Percentiles rank a stretch among this genome's conserved stretches.
Evolutionary conservation across 2,888 invertebrate species (phyloP).

Genomic region (Venusia cambrica): DNA sequence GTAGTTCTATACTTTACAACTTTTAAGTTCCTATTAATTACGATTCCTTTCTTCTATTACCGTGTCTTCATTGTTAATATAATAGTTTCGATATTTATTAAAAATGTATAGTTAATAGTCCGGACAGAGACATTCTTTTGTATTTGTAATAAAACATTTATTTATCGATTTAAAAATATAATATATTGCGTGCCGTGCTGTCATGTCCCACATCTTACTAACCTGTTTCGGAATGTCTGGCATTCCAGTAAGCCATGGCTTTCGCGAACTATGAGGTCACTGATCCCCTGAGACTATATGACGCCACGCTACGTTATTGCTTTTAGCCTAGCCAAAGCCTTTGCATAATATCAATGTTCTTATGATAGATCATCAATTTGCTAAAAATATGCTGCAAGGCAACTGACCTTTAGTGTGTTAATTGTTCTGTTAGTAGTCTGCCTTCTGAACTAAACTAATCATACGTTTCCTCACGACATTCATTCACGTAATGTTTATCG

Average conservation of each 20-base stretch:
- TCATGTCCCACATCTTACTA: slow-evolving; percentile 27
- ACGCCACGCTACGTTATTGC: slow-evolving; percentile 44
- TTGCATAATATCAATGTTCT: slow-evolving; percentile 22
- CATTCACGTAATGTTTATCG: slow-evolving; percentile 15
- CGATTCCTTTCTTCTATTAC: too few relatives aligned
- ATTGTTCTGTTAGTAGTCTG: slow-evolving; percentile 9
- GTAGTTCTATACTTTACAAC: too few relatives aligned
- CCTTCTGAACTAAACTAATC: slow-evolving; percentile 2
- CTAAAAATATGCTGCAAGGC: too few relatives aligned
- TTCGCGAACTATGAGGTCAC: slow-evolving; percentile 52
- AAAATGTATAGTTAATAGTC: too few relatives aligned
- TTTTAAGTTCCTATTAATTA: too few relatives aligned
- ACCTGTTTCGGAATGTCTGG: slow-evolving; percentile 24
- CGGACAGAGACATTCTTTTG: too few relatives aligned
- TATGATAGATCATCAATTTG: too few relatives aligned
- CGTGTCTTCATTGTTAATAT: too few relatives aligned
- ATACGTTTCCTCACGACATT: slow-evolving; percentile 9
- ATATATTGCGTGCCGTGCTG: slow-evolving; percentile 7
- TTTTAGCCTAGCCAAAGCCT: slow-evolving; percentile 30
- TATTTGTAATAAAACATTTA: too few relatives aligned
- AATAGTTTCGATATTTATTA: too few relatives aligned
- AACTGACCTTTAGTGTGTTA: too few relatives aligned
- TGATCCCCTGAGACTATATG: slow-evolving; percentile 55
- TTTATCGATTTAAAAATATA: too few relatives aligned
- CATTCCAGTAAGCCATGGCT: slow-evolving; percentile 36